Evolutionary conservation across 1,140 invertebrate species (phyloP).

Genomic region (Sarcophaga bullata): DNA sequence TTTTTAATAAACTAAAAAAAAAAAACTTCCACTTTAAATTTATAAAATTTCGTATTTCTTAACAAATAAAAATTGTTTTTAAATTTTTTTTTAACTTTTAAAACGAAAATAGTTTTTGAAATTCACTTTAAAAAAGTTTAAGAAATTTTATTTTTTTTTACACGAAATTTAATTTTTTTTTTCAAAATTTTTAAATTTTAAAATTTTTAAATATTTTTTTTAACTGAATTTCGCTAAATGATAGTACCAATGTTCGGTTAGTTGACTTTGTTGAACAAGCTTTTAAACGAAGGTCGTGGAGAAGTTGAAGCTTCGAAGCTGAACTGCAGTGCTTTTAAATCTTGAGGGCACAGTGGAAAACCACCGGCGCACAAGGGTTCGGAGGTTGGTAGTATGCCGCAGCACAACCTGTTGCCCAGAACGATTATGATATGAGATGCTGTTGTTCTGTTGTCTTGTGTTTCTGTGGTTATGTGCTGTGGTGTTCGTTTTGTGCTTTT

Average conservation of each 20-base stretch:
- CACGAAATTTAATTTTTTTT: neutral
- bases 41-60: neutral
- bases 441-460: neutral
- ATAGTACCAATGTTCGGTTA: no score
- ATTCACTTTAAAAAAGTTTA: neutral
- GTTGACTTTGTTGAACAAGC: neutral
- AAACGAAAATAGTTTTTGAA: neutral
- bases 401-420: neutral
- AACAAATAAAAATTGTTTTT: neutral
- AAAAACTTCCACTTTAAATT: neutral
- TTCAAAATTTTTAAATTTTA: neutral
- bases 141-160: neutral
- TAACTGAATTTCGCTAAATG: no score
- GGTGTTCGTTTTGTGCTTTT: no score
- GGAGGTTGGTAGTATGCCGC: constrained; percentile 46
- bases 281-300: no score
- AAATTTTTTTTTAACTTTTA: neutral
- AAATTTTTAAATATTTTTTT: neutral
- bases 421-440: neutral
- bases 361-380: constrained; percentile 31
- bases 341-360: constrained; percentile 47
- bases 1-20: neutral
- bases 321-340: constrained; percentile 44
- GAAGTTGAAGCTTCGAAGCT: no score
- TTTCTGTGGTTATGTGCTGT: no score